A percentile compares a stretch with the other conserved stretches of the same genome.
Evolutionary conservation across 2,797 vertebrate genomes (phyloP).

Genomic region (Anabacerthia variegaticeps): DNA sequence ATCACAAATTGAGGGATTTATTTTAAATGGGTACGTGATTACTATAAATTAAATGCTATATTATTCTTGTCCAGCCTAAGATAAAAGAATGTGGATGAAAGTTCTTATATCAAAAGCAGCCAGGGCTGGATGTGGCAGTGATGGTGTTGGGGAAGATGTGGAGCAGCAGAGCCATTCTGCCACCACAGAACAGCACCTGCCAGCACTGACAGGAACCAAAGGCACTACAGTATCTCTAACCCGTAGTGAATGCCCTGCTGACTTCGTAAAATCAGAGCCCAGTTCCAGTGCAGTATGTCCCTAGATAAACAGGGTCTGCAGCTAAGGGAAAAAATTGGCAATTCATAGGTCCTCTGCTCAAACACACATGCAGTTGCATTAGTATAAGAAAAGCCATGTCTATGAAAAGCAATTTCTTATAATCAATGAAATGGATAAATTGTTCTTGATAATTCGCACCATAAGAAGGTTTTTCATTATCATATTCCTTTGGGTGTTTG

Average conservation of each 20-base stretch:
- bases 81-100: slow-evolving; percentile 19
- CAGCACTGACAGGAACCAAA: neutral
- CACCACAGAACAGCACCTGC: neutral
- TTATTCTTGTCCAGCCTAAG: slow-evolving; percentile 17
- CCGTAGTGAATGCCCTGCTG: neutral
- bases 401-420: neutral
- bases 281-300: neutral
- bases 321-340: neutral
- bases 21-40: slow-evolving; percentile 31
- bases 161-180: neutral
- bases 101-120: slow-evolving; percentile 3
- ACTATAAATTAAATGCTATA: slow-evolving; percentile 19
- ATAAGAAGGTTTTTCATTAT: neutral
- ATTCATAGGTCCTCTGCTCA: neutral
- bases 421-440: neutral
- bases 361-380: neutral
- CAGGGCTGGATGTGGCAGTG: neutral
- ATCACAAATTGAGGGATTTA: slow-evolving; percentile 31
- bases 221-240: neutral
- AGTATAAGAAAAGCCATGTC: neutral
- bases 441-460: neutral
- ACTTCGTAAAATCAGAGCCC: neutral
- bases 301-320: neutral
- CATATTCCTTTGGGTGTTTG: neutral
- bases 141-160: neutral